Evolutionary conservation across 2,113 vertebrate species (phyloP).

Genomic region (Erythrocercus mccallii): DNA sequence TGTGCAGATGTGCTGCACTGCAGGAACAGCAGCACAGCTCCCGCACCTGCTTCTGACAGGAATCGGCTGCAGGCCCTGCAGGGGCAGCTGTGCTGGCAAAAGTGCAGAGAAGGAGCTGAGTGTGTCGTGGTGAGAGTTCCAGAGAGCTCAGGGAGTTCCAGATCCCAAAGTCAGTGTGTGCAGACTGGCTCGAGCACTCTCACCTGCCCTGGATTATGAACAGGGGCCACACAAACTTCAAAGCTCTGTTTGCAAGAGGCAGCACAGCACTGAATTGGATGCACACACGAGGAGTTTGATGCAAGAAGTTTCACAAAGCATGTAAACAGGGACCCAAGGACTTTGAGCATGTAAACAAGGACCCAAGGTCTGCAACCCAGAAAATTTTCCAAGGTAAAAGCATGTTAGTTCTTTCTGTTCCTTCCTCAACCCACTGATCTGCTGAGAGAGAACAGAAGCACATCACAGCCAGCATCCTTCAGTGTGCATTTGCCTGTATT

Average conservation of each 20-base stretch:
- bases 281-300: background rate
- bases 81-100: background rate
- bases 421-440: background rate
- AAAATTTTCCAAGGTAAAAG: background rate
- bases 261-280: background rate
- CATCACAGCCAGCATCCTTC: background rate
- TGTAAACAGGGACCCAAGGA: background rate
- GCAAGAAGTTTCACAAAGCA: background rate
- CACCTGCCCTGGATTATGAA: background rate
- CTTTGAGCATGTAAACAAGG: background rate
- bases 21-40: background rate
- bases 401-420: background rate
- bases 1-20: background rate
- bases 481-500: background rate
- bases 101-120: background rate
- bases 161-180: background rate
- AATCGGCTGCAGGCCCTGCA: background rate
- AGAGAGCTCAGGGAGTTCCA: background rate
- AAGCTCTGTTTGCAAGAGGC: background rate
- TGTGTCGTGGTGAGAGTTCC: background rate
- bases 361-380: background rate
- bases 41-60: background rate
- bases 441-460: background rate
- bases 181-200: background rate
- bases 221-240: background rate